phyloP scores from a whole-genome alignment of 2,113 vertebrate species.

The Istiophorus platypterus region DNA sequence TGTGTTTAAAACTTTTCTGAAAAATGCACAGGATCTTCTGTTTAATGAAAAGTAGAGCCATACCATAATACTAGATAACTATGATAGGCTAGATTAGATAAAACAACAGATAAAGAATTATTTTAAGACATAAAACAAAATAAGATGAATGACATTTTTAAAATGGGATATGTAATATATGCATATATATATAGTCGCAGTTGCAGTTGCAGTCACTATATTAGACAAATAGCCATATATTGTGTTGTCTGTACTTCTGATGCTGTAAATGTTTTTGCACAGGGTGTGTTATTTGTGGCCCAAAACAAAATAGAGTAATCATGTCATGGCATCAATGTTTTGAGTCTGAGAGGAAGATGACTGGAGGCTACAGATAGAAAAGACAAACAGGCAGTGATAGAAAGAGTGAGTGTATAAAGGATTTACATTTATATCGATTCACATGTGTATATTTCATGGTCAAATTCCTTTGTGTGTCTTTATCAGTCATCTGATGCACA shows the following conservation, averaged over 20 bases:
- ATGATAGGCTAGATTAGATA: not conserved
- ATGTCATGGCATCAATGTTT: not conserved
- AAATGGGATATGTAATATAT: not conserved
- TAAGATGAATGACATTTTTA: not conserved
- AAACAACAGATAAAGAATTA: not conserved
- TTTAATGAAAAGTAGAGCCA: constrained; percentile 4
- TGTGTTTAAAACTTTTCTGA: not conserved
- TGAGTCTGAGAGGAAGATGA: not conserved
- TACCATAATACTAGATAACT: not conserved
- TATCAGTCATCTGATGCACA: not conserved
- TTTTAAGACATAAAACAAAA: not conserved
- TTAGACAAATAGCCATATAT: too few relatives aligned
- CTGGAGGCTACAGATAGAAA: not conserved
- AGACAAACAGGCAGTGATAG: not conserved
- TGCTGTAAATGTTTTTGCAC: too few relatives aligned
- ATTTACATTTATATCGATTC: not conserved
- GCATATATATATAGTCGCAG: too few relatives aligned
- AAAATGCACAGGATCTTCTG: not conserved
- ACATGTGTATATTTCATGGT: constrained; percentile 6
- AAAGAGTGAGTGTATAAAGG: too few relatives aligned
- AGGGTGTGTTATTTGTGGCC: not conserved
- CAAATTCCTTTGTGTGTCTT: not conserved
- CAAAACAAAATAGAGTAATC: not conserved
- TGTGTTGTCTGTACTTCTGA: too few relatives aligned
- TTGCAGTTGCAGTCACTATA: not conserved